Base-by-base conservation (phyloP, 2,888 invertebrate genomes). In the Epicampocera succincta region DNA sequence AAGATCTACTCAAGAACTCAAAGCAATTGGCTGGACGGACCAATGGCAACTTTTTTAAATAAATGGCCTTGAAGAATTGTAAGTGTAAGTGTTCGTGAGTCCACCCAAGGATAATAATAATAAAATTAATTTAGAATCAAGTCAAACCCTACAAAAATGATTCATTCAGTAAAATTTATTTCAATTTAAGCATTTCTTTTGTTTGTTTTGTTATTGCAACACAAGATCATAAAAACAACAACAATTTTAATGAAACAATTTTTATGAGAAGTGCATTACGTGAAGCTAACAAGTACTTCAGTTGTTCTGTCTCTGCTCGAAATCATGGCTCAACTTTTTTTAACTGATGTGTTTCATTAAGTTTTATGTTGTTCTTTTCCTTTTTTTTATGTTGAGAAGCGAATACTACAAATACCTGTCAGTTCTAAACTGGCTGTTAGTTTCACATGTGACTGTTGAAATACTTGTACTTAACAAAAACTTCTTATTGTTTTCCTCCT, bases 271-370 rank as follows among this genome's bases (percentile, higher is more conserved):
- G 86, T 88, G 87, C 87, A 88, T 88, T 89, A 89, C 87, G 88
- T 89, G 87, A 86, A 88, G 87, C 87, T 89, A 86, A 87, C 87
- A 86, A 88, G 85, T 86, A 86, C 88, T 86, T 87, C 85, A 86
- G 87, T 85, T 85, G 19, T 68, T n/a, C 58, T n/a, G 11, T 25
- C 4, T 46, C 50, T 0, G 3, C 54, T 29, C 25, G 25, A 15
- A 38, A 33, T 17, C 38, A 17, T 61, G 40, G 5, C 13, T 40
- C 13, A 15, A 46, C 2, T 25, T 8, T 8, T 50, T 50, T n/a
- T 60, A 46, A 3, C 15, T 19, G 2, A 6, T 48, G 19, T 46
- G 29, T 76, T 54, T 52, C 44, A 46, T 76, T 61, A 44, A 21
- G 38, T 52, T 76, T 69, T 15, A 21, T 76, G 19, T 50, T 71